A percentile compares a stretch with the other conserved stretches of the same genome.
Evolutionary conservation across 2,797 vertebrate genomes (phyloP).

Genomic region (Sebastes trivittatus): DNA sequence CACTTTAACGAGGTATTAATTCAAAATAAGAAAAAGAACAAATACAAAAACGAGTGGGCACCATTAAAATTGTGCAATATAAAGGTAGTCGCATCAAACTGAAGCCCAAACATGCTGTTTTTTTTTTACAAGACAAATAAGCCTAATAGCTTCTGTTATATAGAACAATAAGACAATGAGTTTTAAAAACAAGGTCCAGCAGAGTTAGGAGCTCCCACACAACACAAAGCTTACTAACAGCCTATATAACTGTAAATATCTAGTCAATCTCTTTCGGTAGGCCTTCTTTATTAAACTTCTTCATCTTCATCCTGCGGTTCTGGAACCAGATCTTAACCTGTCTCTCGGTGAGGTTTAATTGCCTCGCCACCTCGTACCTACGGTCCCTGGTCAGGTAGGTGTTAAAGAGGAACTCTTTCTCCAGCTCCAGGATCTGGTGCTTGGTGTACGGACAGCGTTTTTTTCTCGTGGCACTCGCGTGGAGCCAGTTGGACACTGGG

Average conservation of each 20-base stretch:
- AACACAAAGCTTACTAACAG: conserved; percentile 46
- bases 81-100: conserved; percentile 79
- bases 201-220: conserved; percentile 58
- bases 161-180: conserved; percentile 72
- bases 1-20: conserved; percentile 76
- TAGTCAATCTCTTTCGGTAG: conserved; percentile 86
- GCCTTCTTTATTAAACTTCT: conserved; percentile 96
- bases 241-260: conserved; percentile 25
- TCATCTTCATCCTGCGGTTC: conserved; percentile 99
- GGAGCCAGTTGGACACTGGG: conserved; percentile 96
- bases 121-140: conserved; percentile 70
- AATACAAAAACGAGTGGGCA: conserved; percentile 79
- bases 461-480: conserved; percentile 95
- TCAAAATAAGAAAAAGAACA: conserved; percentile 66
- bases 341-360: conserved; percentile 94
- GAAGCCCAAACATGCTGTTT: conserved; percentile 77
- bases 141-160: conserved; percentile 66
- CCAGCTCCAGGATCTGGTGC: conserved; percentile 95
- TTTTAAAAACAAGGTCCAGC: conserved; percentile 73
- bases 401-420: conserved; percentile 97
- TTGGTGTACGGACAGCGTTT: conserved; percentile 96
- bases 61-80: conserved; percentile 89
- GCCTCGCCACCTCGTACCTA: conserved; percentile 94
- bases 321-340: conserved; percentile 99
- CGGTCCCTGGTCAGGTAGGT: conserved; percentile 98